Percentiles rank a stretch among this genome's conserved stretches.
Conservation (phyloP, 64 coral and sea anemone genomes). For the Platygyra sinensis region DNA sequence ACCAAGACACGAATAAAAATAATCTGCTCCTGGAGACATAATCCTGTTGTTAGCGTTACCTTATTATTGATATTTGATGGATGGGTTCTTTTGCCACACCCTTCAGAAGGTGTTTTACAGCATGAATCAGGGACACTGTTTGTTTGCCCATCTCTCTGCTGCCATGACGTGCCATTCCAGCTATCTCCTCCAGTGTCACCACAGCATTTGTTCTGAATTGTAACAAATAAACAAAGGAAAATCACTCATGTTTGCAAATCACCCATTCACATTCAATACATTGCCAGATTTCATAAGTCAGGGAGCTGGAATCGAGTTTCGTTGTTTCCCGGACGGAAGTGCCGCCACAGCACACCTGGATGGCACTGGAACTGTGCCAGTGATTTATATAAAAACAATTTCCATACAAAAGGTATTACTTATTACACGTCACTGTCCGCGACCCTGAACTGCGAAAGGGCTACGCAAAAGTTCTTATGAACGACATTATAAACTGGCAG, state of each 20-base stretch:
- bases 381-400: conserved; percentile 36
- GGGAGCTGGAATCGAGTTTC: not conserved
- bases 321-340: not conserved
- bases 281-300: not conserved
- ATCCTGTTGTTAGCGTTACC: conserved; percentile 9
- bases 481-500: conserved; percentile 12
- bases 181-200: conserved; percentile 68
- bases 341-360: not conserved
- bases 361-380: conserved; percentile 53
- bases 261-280: too few species aligned
- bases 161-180: conserved; percentile 90
- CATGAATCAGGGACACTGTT: conserved; percentile 88
- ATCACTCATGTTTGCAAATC: too few species aligned
- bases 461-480: conserved; percentile 47
- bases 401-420: conserved; percentile 30
- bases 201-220: conserved; percentile 72
- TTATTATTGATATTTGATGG: conserved; percentile 77
- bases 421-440: conserved; percentile 18
- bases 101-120: conserved; percentile 66
- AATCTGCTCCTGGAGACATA: too few species aligned
- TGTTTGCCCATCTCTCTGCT: conserved; percentile 39
- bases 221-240: too few species aligned
- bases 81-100: conserved; percentile 71
- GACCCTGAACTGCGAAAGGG: conserved; percentile 14
- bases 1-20: too few species aligned